These are phyloP conservation scores for Caerostris darwini DNA, from an alignment of 1,140 invertebrate genomes.

Conservation along the genomic window DNA sequence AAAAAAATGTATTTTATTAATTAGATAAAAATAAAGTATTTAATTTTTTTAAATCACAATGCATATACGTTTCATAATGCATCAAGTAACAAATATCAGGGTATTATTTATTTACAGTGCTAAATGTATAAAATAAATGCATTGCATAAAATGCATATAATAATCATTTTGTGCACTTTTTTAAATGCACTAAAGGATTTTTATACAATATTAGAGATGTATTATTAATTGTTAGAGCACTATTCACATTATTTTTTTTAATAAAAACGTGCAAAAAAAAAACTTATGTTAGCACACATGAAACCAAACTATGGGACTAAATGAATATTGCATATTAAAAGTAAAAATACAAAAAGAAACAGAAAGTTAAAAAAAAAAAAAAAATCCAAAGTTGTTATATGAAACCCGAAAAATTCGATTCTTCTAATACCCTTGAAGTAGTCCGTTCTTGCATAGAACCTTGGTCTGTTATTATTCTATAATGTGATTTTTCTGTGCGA, in stretches of 20 bases:
- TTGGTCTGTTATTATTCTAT: constrained; percentile 53
- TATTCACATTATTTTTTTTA: background rate
- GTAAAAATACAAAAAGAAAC: background rate
- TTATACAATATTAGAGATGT: no score
- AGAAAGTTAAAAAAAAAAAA: background rate
- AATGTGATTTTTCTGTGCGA: constrained; percentile 6
- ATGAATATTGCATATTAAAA: constrained; percentile 44
- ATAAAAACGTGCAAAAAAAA: constrained; percentile 46
- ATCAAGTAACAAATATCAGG: no score
- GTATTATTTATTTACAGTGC: no score
- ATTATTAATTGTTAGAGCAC: background rate
- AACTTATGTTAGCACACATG: constrained; percentile 18
- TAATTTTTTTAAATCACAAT: no score
- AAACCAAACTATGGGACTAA: constrained; percentile 31
- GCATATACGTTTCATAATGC: no score
- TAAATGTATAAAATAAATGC: no score
- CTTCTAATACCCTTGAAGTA: constrained; percentile 41
- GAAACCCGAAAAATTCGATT: constrained; percentile 64
- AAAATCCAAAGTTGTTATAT: constrained; percentile 15
- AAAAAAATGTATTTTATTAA: no score
- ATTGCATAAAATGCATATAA: no score
- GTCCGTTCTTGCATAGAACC: background rate
- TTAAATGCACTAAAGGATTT: no score
- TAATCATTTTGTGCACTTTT: no score
- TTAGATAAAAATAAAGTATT: no score